These are phyloP conservation scores for Actinia equina DNA, from an alignment of 64 coral and sea anemone genomes.

Conservation along the genomic window DNA sequence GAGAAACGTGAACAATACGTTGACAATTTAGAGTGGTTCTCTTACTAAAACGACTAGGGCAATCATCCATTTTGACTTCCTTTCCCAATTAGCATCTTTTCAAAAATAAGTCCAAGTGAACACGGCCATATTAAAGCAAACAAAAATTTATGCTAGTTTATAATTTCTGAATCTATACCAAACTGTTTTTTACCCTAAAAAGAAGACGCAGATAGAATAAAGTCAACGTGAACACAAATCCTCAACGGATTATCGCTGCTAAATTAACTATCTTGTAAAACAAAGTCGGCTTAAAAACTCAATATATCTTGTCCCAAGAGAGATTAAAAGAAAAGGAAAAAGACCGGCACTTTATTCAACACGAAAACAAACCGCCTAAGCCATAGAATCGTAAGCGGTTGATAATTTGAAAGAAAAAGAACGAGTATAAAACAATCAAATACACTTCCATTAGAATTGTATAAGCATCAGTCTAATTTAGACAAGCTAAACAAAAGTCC, in stretches of 20 bases:
- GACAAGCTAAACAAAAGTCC: background rate
- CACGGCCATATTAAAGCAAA: background rate
- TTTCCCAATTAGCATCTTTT: background rate
- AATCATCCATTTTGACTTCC: background rate
- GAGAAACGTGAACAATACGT: background rate
- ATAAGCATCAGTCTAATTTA: background rate
- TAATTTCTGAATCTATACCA: no score
- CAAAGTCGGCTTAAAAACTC: background rate
- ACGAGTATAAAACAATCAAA: background rate
- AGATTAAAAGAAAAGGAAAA: constrained; percentile 1
- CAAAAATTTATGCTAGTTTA: no score
- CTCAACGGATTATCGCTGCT: background rate
- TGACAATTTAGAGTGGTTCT: background rate
- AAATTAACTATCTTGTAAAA: constrained; percentile 27
- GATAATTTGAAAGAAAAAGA: constrained; percentile 1
- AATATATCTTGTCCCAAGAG: constrained; percentile 3
- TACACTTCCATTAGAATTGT: background rate
- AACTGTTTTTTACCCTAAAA: no score
- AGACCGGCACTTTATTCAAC: constrained; percentile 33
- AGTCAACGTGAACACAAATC: background rate
- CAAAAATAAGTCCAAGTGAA: background rate
- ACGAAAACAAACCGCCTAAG: constrained; percentile 55
- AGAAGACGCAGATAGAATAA: no score
- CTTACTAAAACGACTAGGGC: background rate
- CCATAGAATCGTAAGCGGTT: constrained; percentile 26